Percentiles rank a stretch among this genome's conserved stretches.
Evolutionary conservation across 1,140 invertebrate species (phyloP).

Genomic region (Meteorus sp.): DNA sequence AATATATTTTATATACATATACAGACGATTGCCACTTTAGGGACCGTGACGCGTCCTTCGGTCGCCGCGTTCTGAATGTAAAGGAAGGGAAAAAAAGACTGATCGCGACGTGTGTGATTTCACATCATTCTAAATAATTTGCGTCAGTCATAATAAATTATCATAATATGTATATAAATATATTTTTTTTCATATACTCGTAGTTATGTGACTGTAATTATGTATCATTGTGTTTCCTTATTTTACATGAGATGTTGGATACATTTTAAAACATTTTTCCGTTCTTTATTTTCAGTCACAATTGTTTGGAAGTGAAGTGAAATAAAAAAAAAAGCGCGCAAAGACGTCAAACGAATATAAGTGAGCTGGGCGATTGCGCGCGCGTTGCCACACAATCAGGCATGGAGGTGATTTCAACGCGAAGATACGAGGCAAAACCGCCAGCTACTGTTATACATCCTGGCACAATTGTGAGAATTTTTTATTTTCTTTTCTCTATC

Average conservation of each 20-base stretch:
- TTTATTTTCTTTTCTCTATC: conserved; percentile 7
- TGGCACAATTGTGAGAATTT: conserved; percentile 41
- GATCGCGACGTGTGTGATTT: not conserved
- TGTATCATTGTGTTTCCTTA: too few species aligned
- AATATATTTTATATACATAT: not conserved
- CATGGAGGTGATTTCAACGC: conserved; percentile 56
- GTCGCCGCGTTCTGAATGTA: not conserved
- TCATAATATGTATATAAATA: not conserved
- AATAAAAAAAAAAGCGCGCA: not conserved
- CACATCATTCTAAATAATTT: not conserved
- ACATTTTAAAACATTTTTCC: too few species aligned
- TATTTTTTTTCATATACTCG: not conserved
- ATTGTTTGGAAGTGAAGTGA: too few species aligned
- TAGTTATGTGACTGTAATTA: not conserved
- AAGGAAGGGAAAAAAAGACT: not conserved
- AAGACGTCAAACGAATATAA: not conserved
- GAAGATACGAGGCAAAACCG: conserved; percentile 51
- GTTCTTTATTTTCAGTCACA: too few species aligned
- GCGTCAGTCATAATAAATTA: not conserved
- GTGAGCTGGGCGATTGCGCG: conserved; percentile 30
- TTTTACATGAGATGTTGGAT: too few species aligned
- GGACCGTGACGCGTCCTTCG: not conserved
- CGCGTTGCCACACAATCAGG: conserved; percentile 27
- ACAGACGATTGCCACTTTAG: not conserved
- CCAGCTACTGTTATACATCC: conserved; percentile 35